Conservation (phyloP, 2,888 invertebrate species). For the Andrena chrysosceles region DNA sequence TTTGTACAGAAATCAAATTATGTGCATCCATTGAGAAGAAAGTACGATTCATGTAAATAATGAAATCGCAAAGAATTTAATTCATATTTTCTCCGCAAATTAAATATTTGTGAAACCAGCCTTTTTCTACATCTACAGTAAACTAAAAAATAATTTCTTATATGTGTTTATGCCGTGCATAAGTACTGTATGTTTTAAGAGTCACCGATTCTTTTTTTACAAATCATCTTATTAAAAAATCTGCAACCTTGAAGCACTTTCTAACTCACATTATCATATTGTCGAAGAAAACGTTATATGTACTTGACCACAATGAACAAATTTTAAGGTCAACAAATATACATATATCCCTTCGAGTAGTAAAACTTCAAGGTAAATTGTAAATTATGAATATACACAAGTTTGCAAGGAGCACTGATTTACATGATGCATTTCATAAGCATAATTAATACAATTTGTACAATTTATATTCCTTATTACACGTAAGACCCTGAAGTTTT, state of each 20-base stretch:
- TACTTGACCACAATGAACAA: too few species aligned
- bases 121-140: background rate
- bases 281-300: too few species aligned
- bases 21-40: background rate
- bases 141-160: background rate
- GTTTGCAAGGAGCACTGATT: too few species aligned
- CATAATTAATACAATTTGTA: background rate
- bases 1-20: background rate
- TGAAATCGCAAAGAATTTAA: background rate
- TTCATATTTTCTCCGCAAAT: background rate
- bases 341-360: too few species aligned
- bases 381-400: too few species aligned
- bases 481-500: background rate
- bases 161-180: too few species aligned
- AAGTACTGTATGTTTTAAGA: background rate
- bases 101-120: background rate
- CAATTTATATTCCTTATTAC: background rate
- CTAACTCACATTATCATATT: too few species aligned
- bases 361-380: too few species aligned
- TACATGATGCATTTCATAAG: background rate
- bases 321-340: too few species aligned
- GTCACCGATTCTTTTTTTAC: background rate
- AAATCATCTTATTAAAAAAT: too few species aligned
- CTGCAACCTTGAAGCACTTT: too few species aligned
- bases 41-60: background rate